phyloP scores from a whole-genome alignment of 2,797 vertebrate species.

The Neostethus bicornis region DNA sequence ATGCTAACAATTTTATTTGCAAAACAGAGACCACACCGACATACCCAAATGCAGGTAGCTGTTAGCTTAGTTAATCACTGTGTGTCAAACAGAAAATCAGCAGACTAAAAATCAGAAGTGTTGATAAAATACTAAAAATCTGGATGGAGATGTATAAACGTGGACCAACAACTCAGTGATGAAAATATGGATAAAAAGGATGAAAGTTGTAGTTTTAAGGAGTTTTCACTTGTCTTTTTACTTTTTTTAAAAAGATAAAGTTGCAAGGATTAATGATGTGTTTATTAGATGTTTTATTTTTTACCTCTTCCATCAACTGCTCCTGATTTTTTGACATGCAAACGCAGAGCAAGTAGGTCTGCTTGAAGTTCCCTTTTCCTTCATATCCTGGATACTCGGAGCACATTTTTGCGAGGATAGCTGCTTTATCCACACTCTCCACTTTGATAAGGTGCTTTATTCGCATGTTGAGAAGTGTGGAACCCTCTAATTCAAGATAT shows the following conservation, averaged over 20 bases:
- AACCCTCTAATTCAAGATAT: constrained; percentile 91
- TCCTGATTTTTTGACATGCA: constrained; percentile 94
- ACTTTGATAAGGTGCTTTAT: constrained; percentile 98
- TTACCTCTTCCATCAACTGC: constrained; percentile 96
- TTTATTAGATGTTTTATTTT: constrained; percentile 38
- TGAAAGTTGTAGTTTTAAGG: background rate
- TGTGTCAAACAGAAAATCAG: background rate
- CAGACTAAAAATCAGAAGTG: background rate
- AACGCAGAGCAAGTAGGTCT: constrained; percentile 96
- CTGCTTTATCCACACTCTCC: constrained; percentile 89
- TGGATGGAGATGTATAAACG: background rate
- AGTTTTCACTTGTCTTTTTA: no score
- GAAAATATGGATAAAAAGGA: background rate
- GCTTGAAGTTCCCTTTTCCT: constrained; percentile 96
- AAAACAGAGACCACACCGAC: background rate
- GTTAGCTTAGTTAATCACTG: background rate
- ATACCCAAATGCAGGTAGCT: background rate
- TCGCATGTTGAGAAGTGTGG: constrained; percentile 93
- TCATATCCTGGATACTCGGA: constrained; percentile 94
- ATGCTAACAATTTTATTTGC: background rate
- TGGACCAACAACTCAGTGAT: background rate
- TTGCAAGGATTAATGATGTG: background rate
- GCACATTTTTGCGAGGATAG: constrained; percentile 92
- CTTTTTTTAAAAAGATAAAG: background rate
- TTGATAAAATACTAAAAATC: background rate